Percentiles rank a stretch among this genome's conserved stretches.
phyloP scores from a whole-genome alignment of 2,888 invertebrate species.

The Protula sp. region DNA sequence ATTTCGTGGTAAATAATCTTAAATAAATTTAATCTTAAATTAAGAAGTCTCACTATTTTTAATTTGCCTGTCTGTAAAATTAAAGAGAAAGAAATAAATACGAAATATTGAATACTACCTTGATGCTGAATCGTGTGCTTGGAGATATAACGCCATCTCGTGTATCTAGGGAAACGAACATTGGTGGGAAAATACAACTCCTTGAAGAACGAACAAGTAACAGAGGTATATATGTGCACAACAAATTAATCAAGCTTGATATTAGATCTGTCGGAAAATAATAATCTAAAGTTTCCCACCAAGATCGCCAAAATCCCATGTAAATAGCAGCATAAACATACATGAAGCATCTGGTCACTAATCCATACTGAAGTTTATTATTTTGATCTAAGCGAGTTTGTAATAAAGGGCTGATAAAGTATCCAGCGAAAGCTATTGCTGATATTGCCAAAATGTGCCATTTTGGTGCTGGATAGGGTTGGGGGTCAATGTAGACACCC shows the following conservation, averaged over 20 bases:
- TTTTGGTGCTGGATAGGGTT: background rate
- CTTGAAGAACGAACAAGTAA: background rate
- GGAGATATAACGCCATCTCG: background rate
- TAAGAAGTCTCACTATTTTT: too few relatives aligned
- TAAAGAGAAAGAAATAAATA: too few relatives aligned
- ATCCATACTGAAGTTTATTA: background rate
- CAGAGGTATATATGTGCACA: background rate
- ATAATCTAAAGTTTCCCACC: slow-evolving; percentile 17
- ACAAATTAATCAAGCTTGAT: background rate
- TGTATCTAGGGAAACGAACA: background rate
- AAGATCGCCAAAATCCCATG: slow-evolving; percentile 21
- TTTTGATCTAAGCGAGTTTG: background rate
- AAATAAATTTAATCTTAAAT: too few relatives aligned
- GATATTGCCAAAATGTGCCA: background rate
- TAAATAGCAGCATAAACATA: slow-evolving; percentile 7
- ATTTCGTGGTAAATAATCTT: too few relatives aligned
- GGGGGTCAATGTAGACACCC: slow-evolving; percentile 13
- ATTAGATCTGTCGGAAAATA: slow-evolving; percentile 5
- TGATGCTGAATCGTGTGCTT: background rate
- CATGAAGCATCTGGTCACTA: slow-evolving; percentile 2
- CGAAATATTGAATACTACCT: too few relatives aligned
- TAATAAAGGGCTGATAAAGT: background rate
- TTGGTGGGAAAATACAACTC: background rate
- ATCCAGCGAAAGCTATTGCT: background rate
- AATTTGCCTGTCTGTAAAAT: too few relatives aligned